Evolutionary conservation across 2,797 vertebrate species (phyloP), one percentile per base, ranked within the genome.

Genomic region (Heliangelus exortis): DNA sequence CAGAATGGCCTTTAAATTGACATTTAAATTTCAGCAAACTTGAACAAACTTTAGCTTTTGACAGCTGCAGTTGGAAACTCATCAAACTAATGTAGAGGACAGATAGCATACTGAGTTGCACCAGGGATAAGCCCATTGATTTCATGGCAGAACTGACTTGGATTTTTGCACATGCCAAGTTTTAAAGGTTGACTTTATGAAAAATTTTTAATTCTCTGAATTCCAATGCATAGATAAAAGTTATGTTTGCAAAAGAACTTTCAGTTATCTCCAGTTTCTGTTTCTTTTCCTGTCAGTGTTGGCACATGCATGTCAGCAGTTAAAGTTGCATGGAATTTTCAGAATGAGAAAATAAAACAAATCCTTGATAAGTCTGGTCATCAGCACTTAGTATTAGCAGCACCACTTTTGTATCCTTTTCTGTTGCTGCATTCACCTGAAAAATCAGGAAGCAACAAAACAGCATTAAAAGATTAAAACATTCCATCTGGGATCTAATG

Each of bases 271-370:
- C 29, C 5, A 4, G 41, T 78, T 87, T 79, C 29, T 89, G 9
- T 21, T 76, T 14, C 25, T 77, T 92, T 57, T 81, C 10, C 28
- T 78, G 15, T 62, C 39, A 51, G 33, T 15, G 21, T 61, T 61
- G 28, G 19, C 19, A 7, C 26, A 7, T 0, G 0, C 25, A 12
- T 8, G 4, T 6, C 20, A 66, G 45, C 1, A 3, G 28, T n/a
- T 81, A 75, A 84, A 93, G 21, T 15, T 86, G 6, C 17, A 28
- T 20, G 36, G 31, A 81, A 66, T 14, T 21, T 17, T 55, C 34
- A 50, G 31, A 39, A 90, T 67, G 29, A 13, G 6, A 86, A 62
- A 75, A 55, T 39, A 43, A 47, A 77, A 62, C 2, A 66, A 84
- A 73, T 76, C 6, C 5, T 79, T 28, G 23, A 51, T 48, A 3